Evolutionary conservation across 2,888 invertebrate species (phyloP), one percentile per base, ranked within the genome.

Genomic region (Polydrusus pterygomalis): DNA sequence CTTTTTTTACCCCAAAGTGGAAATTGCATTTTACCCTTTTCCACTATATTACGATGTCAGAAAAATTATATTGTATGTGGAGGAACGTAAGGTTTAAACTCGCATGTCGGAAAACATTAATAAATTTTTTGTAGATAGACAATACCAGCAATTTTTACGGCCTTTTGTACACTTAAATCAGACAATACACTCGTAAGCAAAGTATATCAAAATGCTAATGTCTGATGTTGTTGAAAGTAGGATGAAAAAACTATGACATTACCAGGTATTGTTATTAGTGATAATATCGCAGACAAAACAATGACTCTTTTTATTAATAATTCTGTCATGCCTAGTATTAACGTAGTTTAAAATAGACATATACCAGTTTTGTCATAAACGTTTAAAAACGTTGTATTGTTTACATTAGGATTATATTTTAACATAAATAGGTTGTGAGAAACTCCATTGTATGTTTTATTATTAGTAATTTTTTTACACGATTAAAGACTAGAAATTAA

Each of bases 211-310:
- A 43, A 43, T 70, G 70, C 63, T 63, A 70, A 70, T 70, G 38
- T n/a, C n/a, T n/a, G 30, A 20, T 11, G 13, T 54, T 30, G 63
- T 60, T 63, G 70, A 70, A 70, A 70, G 70, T 63, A 54, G 70
- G 34, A 63, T 70, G 54, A 63, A 70, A 63, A 70, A 70, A 70
- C 49, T 63, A 38, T 70, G 70, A 63, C 70, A 70, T 70, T 70
- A 70, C 49, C 30, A 49, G 65, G 65, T 65, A 65, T 65, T 65
- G 65, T 65, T 65, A 51, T 47, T 47, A 70, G 7, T 58, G 11
- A 30, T 25, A 58, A 34, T 62, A 49, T 30, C 43, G 47, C 56
- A 68, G 68, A 63, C 70, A 38, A 70, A 70, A 70, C 70, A 70
- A 70, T 70, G 70, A 70, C 51, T 70, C 70, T 70, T 54, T 63